Percentiles rank a stretch among this genome's conserved stretches.
These are phyloP conservation scores for Martes martes DNA, from an alignment of 2,113 vertebrate species.

Conservation along the genomic window DNA sequence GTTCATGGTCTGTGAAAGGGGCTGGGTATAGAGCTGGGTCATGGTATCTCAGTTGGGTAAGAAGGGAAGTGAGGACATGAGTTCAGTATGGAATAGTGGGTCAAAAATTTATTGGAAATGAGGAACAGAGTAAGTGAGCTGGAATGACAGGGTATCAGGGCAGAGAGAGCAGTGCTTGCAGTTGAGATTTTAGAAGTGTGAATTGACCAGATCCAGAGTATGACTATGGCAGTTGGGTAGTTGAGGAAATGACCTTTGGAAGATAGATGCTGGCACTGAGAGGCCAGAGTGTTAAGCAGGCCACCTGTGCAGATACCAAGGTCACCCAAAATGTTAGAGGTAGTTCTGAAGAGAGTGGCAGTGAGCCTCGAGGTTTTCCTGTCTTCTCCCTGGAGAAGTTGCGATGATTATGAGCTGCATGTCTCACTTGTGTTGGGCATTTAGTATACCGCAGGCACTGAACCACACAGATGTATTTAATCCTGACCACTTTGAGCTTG, in stretches of 20 bases:
- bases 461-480: background rate
- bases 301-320: background rate
- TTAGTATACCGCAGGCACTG: background rate
- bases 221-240: background rate
- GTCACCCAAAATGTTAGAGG: background rate
- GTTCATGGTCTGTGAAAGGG: background rate
- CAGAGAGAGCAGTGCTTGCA: background rate
- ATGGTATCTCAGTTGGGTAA: background rate
- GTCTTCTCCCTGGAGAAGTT: background rate
- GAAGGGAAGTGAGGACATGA: background rate
- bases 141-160: background rate
- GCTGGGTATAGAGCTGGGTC: background rate
- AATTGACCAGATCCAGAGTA: background rate
- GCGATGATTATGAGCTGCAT: background rate
- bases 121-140: background rate
- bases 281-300: background rate
- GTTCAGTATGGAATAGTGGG: too few relatives aligned
- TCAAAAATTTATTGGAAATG: background rate
- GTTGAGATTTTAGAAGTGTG: background rate
- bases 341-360: background rate
- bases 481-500: background rate
- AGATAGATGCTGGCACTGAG: background rate
- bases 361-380: background rate
- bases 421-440: background rate
- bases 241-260: background rate